Evolutionary conservation across 2,113 vertebrate genomes (phyloP).

Genomic region (Ptyas mucosa): DNA sequence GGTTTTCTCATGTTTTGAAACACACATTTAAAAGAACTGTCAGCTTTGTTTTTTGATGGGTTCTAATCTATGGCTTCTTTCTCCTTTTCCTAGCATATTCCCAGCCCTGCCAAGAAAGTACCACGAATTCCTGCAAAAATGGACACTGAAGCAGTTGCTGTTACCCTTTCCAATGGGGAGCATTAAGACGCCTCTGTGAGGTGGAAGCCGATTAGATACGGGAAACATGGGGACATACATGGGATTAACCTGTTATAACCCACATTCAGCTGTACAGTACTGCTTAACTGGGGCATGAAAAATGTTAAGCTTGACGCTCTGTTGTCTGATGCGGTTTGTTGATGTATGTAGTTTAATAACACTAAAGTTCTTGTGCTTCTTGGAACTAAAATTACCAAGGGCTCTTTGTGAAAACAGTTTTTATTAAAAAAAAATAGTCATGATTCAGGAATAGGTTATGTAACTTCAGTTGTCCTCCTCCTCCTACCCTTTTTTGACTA

Average conservation of each 20-base stretch:
- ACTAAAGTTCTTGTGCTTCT: conserved; percentile 50
- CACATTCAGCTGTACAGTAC: conserved; percentile 56
- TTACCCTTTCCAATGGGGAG: conserved; percentile 83
- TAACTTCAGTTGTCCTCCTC: conserved; percentile 7
- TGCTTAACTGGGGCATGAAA: conserved; percentile 56
- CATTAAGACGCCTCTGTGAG: conserved; percentile 72
- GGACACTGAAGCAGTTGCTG: conserved; percentile 72
- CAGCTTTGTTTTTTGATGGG: neutral
- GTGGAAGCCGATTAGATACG: conserved; percentile 54
- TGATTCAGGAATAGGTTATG: conserved; percentile 31
- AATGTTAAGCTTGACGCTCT: conserved; percentile 50
- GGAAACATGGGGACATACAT: conserved; percentile 52
- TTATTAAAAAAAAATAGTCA: neutral
- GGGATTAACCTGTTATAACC: conserved; percentile 57
- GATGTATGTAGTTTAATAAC: conserved; percentile 49
- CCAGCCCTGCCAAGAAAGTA: conserved; percentile 95
- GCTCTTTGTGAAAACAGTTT: conserved; percentile 21
- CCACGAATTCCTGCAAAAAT: conserved; percentile 84
- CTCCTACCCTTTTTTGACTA: neutral
- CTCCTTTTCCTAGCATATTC: conserved; percentile 78
- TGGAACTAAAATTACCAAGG: conserved; percentile 47
- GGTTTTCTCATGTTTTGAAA: neutral
- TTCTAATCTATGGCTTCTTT: neutral
- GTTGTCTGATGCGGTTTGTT: conserved; percentile 41
- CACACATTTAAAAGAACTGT: neutral